These are phyloP conservation scores for Zoanthus sociatus DNA, from an alignment of 92 coral and sea anemone genomes.

Conservation along the genomic window DNA sequence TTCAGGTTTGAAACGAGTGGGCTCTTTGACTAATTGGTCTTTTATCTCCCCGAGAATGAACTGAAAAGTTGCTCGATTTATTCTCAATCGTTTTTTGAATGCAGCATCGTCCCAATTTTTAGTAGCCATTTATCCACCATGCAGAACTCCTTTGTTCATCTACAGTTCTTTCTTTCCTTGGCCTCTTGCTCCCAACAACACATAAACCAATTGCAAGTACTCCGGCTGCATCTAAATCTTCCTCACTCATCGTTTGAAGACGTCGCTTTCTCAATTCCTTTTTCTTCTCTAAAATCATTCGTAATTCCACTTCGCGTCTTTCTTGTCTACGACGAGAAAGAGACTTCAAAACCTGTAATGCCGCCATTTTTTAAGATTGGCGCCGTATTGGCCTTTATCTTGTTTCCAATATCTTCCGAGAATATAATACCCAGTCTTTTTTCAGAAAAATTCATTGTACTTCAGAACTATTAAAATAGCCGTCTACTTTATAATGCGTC, in stretches of 20 bases:
- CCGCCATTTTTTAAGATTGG: no score
- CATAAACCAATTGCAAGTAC: constrained; percentile 44
- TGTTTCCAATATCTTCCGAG: no score
- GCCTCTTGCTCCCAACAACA: constrained; percentile 28
- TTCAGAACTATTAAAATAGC: no score
- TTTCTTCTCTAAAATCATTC: not conserved
- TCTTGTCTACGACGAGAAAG: constrained; percentile 44
- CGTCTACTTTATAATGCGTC: no score
- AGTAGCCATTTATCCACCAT: constrained; percentile 69
- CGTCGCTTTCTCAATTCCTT: not conserved
- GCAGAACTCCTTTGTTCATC: constrained; percentile 48
- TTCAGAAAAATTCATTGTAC: no score
- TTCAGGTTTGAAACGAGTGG: constrained; percentile 63
- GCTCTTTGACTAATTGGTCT: constrained; percentile 40
- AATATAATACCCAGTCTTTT: no score
- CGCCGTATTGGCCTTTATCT: no score
- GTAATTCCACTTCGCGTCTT: constrained; percentile 44
- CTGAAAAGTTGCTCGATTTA: constrained; percentile 62
- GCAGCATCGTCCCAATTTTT: constrained; percentile 61
- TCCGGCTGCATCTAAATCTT: constrained; percentile 24
- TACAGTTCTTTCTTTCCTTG: constrained; percentile 41
- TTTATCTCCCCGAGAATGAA: constrained; percentile 53
- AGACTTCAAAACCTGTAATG: no score
- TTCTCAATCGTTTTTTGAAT: constrained; percentile 2
- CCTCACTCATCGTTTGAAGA: constrained; percentile 41